A percentile compares a stretch with the other conserved stretches of the same genome.
phyloP scores from a whole-genome alignment of 37 sponge, comb jelly and placozoan genomes.

The Spongilla lacustris region DNA sequence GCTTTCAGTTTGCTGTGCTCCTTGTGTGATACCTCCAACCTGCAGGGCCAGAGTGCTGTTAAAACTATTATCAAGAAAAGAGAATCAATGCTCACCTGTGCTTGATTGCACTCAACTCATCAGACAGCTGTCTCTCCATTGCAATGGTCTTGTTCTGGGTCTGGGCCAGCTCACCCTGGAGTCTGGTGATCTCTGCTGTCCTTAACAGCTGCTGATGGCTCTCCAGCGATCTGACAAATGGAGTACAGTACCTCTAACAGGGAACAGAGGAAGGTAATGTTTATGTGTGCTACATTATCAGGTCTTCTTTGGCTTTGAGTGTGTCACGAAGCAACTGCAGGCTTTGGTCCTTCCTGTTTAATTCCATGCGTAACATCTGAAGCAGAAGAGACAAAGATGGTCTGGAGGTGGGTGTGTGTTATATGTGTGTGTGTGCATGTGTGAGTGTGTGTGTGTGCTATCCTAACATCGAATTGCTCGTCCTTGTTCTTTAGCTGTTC shows the following conservation, averaged over 20 bases:
- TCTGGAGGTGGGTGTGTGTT: not conserved
- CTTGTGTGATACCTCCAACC: not conserved
- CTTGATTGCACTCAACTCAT: not conserved
- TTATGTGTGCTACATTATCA: not conserved
- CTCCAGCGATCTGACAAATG: not conserved
- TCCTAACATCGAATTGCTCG: not conserved
- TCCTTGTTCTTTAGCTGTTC: not conserved
- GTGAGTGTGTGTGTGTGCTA: not conserved
- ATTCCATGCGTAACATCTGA: not conserved
- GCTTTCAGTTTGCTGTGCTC: not conserved
- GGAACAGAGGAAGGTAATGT: not conserved
- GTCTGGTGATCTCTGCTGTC: not conserved
- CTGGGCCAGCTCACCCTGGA: not conserved
- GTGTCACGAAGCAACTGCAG: not conserved
- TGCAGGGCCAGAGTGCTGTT: not conserved
- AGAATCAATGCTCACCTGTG: not conserved
- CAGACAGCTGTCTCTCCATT: not conserved
- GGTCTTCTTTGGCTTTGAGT: not conserved
- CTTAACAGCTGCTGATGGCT: not conserved
- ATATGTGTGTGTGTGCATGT: too few species aligned
- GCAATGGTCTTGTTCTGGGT: not conserved
- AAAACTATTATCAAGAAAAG: not conserved
- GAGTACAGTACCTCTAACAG: not conserved
- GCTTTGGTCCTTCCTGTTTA: not conserved
- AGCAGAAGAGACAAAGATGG: not conserved